Base-by-base conservation (phyloP, 1,140 invertebrate species). In the Plutomurus gul region DNA sequence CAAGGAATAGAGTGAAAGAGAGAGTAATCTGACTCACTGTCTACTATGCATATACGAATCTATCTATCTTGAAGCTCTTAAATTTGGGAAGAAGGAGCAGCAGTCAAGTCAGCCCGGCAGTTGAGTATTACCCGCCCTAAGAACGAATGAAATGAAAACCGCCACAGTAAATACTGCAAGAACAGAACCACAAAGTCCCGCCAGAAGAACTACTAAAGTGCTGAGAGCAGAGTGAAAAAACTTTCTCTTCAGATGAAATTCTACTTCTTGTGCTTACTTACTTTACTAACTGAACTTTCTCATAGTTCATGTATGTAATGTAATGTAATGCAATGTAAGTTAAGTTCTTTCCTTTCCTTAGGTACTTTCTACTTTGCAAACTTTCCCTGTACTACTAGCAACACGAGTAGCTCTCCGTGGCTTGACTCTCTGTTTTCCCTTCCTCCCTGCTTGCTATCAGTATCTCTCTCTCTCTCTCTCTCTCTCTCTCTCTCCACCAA, bases 201-300 rank as follows among this genome's bases (percentile, higher is more conserved):
- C 39, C 39, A 30, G 27, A 25, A 65, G 56, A 33, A 65, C 22
- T 33, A 65, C 56, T 65, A 65, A 65, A 65, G 56, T 65, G 56
- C 56, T 65, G 56, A 65, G 56, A 65, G 56, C 56, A 65, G 56
- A 33, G 56, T 65, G 56, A 65, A 65, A 65, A 65, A 65, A 65
- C 56, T 65, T 65, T 60, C 27, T 60, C 25, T 60, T 65, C 7
- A 16, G 4, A 65, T 33, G 30, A 65, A 65, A 65, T 11, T 65
- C 56, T 30, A 33, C 56, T 49, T 18, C 46, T n/a, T 47, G 11
- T 56, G 22, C 51, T 33, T 30, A 65, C 56, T 65, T 33, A 65
- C 56, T 65, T 65, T 65, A 65, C 56, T 65, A 65, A 65, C 56
- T 65, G 25, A 65, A 65, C 56, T 65, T 65, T 65, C 56, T 65